A percentile compares a stretch with the other conserved stretches of the same genome.
Conservation (phyloP, 2,888 invertebrate species). For the Dendrolimus houi region DNA sequence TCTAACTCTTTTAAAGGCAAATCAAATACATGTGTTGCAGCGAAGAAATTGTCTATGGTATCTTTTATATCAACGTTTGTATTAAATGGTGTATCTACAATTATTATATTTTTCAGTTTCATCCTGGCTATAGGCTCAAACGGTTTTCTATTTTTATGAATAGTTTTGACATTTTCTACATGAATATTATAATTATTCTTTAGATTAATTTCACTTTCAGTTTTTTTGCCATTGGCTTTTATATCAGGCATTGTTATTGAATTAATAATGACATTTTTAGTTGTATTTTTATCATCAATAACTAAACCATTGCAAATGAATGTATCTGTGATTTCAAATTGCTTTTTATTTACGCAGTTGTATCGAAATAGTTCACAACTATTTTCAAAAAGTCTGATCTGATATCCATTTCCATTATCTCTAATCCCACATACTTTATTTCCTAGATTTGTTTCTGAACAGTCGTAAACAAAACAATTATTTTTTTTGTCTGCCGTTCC, state of each 20-base stretch:
- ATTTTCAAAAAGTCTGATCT: slow-evolving; percentile 36
- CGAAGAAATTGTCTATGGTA: slow-evolving; percentile 50
- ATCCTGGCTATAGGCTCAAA: no score
- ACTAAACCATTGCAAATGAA: slow-evolving; percentile 33
- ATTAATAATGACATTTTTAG: background rate
- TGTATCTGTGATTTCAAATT: slow-evolving; percentile 34
- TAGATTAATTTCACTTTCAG: background rate
- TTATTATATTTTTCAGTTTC: slow-evolving; percentile 13
- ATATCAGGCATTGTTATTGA: background rate
- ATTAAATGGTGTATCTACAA: slow-evolving; percentile 37
- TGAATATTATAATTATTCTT: background rate
- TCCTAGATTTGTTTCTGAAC: background rate
- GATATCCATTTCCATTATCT: slow-evolving; percentile 39
- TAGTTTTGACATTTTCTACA: background rate
- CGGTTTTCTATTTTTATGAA: background rate
- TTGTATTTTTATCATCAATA: slow-evolving; percentile 5
- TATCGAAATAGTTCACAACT: slow-evolving; percentile 35
- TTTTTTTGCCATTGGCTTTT: background rate
- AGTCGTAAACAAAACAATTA: background rate
- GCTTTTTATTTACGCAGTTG: slow-evolving; percentile 33
- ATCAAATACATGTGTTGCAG: slow-evolving; percentile 45
- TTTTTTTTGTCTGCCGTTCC: background rate
- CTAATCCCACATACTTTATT: slow-evolving; percentile 37
- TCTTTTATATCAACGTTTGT: slow-evolving; percentile 35
- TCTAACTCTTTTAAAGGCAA: slow-evolving; percentile 37